phyloP scores from a whole-genome alignment of 2,888 invertebrate species.

The Archips xylosteana region DNA sequence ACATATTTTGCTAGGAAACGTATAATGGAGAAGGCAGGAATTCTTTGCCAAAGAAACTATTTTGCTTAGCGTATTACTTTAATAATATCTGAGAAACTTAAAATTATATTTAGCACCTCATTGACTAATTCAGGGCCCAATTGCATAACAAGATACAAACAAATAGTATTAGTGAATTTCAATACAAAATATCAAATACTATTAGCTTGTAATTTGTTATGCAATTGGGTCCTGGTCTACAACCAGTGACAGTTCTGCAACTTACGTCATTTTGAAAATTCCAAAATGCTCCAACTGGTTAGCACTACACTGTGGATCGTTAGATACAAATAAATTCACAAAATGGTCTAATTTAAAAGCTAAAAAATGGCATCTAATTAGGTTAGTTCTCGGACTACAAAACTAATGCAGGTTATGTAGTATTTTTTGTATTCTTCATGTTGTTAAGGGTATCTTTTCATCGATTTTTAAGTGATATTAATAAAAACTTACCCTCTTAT shows the following conservation, averaged over 20 bases:
- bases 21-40: slow-evolving; percentile 48
- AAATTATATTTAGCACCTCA: slow-evolving; percentile 39
- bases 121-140: not conserved
- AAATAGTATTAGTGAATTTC: no score
- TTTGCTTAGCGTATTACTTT: slow-evolving; percentile 45
- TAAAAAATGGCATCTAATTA: slow-evolving; percentile 30
- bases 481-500: no score
- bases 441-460: no score
- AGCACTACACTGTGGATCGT: no score
- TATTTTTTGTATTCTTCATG: not conserved
- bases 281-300: no score
- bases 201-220: no score
- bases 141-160: no score
- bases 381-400: slow-evolving; percentile 24
- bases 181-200: no score
- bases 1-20: slow-evolving; percentile 30
- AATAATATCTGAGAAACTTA: not conserved
- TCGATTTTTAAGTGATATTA: no score
- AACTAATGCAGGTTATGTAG: not conserved
- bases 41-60: slow-evolving; percentile 41
- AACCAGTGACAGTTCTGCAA: not conserved
- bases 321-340: not conserved
- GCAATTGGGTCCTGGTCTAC: no score
- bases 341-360: slow-evolving; percentile 20
- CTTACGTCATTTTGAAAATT: not conserved